Conservation (phyloP, 2,888 invertebrate genomes). For the Mesoligia furuncula region DNA sequence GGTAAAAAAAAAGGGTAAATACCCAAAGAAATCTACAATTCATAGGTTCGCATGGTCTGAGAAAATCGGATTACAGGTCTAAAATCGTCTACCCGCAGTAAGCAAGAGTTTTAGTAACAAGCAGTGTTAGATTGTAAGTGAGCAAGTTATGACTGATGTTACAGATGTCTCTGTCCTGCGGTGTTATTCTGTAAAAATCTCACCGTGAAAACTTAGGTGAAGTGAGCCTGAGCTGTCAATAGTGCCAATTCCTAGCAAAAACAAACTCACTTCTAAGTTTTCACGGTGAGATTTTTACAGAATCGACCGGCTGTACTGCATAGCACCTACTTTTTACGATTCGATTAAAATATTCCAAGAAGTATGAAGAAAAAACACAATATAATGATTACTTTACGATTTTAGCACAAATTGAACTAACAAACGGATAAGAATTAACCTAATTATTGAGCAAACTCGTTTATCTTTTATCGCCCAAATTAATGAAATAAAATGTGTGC, state of each 20-base stretch:
- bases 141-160: neutral
- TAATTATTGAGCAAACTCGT: conserved; percentile 8
- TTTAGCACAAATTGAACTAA: conserved; percentile 29
- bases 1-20: neutral
- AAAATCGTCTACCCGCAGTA: neutral
- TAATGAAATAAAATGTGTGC: neutral
- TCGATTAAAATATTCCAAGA: conserved; percentile 19
- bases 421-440: conserved; percentile 49
- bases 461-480: conserved; percentile 24
- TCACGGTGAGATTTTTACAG: no score
- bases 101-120: neutral
- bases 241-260: no score
- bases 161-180: no score
- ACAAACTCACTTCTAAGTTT: no score
- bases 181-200: no score
- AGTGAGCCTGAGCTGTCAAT: no score
- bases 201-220: no score
- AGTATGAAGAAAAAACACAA: conserved; percentile 17
- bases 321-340: neutral
- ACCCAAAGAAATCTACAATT: neutral
- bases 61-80: neutral
- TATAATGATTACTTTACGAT: conserved; percentile 8
- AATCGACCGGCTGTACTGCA: no score
- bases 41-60: no score
- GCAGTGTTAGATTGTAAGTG: neutral